Percentiles rank a stretch among this genome's conserved stretches.
Conservation (phyloP, 2,888 invertebrate genomes). For the Cheilosia vulpina region DNA sequence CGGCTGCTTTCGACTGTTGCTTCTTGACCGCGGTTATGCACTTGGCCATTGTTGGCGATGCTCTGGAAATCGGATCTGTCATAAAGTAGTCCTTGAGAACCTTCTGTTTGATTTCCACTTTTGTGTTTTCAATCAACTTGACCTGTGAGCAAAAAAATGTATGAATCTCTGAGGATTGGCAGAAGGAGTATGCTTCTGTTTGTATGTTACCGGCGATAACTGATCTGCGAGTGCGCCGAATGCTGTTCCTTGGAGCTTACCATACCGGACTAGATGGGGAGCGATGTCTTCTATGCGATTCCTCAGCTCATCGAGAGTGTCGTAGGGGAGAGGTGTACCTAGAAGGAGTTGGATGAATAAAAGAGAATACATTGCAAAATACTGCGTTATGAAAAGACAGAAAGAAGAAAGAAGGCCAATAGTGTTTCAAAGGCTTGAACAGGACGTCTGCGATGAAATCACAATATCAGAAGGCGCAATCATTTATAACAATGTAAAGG, state of each 20-base stretch:
- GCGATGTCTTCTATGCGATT: slow-evolving; percentile 92
- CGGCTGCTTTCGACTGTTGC: slow-evolving; percentile 78
- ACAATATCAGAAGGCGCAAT: too few relatives aligned
- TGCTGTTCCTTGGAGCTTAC: slow-evolving; percentile 92
- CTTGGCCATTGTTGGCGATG: slow-evolving; percentile 99
- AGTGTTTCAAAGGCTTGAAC: too few relatives aligned
- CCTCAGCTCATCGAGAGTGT: slow-evolving; percentile 92
- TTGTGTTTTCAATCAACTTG: slow-evolving; percentile 84
- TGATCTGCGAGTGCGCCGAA: slow-evolving; percentile 92
- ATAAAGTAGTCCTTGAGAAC: slow-evolving; percentile 94
- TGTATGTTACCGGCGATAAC: slow-evolving; percentile 86
- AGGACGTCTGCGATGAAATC: too few relatives aligned
- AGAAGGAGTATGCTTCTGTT: not conserved
- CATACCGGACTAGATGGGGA: slow-evolving; percentile 94
- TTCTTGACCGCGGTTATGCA: slow-evolving; percentile 96
- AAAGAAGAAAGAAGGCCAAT: not conserved
- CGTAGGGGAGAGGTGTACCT: slow-evolving; percentile 92
- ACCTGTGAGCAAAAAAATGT: slow-evolving; percentile 77
- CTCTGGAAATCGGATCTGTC: slow-evolving; percentile 98
- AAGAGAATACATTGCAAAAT: not conserved
- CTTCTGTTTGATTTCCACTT: slow-evolving; percentile 89
- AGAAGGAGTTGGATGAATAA: not conserved
- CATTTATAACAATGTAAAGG: too few relatives aligned
- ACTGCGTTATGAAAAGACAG: not conserved
- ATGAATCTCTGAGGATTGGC: too few relatives aligned